Base-by-base conservation (phyloP, 2,113 vertebrate species). In the Stigmatopora nigra region DNA sequence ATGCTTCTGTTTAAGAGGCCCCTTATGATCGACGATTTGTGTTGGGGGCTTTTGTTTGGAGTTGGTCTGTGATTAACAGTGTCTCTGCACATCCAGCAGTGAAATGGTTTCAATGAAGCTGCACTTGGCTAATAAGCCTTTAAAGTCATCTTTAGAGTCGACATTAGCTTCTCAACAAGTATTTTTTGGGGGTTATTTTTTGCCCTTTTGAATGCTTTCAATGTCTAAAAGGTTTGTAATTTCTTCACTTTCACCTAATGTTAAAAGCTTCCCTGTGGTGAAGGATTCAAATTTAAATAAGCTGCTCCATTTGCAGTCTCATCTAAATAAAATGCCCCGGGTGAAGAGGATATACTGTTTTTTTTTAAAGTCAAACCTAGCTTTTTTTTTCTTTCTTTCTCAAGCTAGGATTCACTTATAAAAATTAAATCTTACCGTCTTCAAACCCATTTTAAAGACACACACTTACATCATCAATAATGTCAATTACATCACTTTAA, bases 1-100 rank as follows among this genome's bases (percentile, higher is more conserved):
- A 72, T 75, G 79, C 70, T 68, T 72, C 72, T 13, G 20, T 79
- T 86, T 70, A 72, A 70, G 74, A 78, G 76, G 82, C 77, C 78
- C 70, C 81, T 72, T 78, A 76, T 80, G 75, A 84, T 83, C 69
- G 80, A 83, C 61, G 72, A 75, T 78, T 75, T 81, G 68, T 80
- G 77, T 82, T 81, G 71, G 73, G 59, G 55, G 79, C 78, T 48
- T 84, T 86, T 88, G 82, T 82, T 65, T 67, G 49, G 64, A 61
- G 70, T 70, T 65, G 63, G 72, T 74, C 78, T 77, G 76, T 77
- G 76, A 84, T 78, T 75, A 80, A 82, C 75, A 66, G 62, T 1
- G n/a, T 72, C 58, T 82, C 59, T 71, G 65, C 72, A 67, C 63
- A 15, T 55, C 63, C 59, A 45, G 59, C 19, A 22, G 59, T 44